Base-by-base conservation (phyloP, 2,888 invertebrate genomes). In the Drosophila meridiana region DNA sequence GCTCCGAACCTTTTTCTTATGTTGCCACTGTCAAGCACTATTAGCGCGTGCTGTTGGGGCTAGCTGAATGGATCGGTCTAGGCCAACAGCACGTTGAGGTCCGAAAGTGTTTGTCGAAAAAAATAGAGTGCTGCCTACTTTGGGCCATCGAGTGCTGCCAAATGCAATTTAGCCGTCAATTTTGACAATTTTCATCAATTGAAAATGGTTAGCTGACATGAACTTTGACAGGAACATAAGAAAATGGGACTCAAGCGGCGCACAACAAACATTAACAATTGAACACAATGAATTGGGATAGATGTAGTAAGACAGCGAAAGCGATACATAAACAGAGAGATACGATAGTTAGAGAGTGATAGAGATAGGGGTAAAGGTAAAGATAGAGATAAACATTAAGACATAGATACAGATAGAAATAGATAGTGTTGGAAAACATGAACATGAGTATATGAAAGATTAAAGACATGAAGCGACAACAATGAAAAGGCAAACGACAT, bases 181-280 rank as follows among this genome's bases (percentile, higher is more conserved):
- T 48, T 30, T 30, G 59, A 47, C 30, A 58, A 45, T 58, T 11
- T 11, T 9, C 34, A 58, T 40, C 30, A 14, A 45, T 45, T 34
- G 20, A 34, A 26, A 13, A 6, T 8, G 14, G 8, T 26, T 3
- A 26, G 34, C 45, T 20, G 14, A 60, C 38, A 60, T 48, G 30
- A 60, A 60, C 30, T 48, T 60, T 60, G 48, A 60, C 38, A 26
- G 59, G 26, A 45, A 40, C 64, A 38, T 34, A 58, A 58, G 64
- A 64, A 64, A 64, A 64, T 14, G 59, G 38, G 47, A 47, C 40
- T 40, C 28, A 58, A 58, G 58, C 59, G 64, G 59, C 59, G 30
- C 30, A 73, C 53, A 36, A 8, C 40, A 63, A 63, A 66, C 45
- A 76, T 53, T 73, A 13, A 62, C n/a, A 73, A 28, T 45, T 30